Conservation (phyloP, 1,140 invertebrate genomes). For the Hyphantria cunea region DNA sequence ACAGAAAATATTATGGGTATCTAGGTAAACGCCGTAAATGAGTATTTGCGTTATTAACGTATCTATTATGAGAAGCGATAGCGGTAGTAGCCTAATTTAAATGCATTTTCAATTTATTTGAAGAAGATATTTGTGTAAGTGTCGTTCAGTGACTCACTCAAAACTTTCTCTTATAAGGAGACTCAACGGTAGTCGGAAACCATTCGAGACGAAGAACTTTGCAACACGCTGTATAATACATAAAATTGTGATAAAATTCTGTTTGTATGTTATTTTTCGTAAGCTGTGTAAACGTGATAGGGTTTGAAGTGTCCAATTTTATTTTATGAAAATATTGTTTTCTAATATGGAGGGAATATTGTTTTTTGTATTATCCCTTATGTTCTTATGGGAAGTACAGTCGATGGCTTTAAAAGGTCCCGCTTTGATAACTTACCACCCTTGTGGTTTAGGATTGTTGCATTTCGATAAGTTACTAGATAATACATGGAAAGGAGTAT, state of each 20-base stretch:
- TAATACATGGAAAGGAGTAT: conserved; percentile 52
- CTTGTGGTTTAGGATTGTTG: conserved; percentile 61
- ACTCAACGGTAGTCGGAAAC: conserved; percentile 6
- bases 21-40: neutral
- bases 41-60: neutral
- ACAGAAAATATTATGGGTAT: neutral
- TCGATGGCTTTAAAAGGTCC: conserved; percentile 61
- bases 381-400: conserved; percentile 38
- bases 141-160: conserved; percentile 47
- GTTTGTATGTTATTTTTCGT: neutral
- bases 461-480: conserved; percentile 63
- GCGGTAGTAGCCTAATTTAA: conserved; percentile 34
- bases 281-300: neutral
- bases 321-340: conserved; percentile 1
- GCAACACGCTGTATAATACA: conserved; percentile 28
- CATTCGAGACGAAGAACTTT: conserved; percentile 15
- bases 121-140: conserved; percentile 16
- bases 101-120: conserved; percentile 9
- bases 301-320: neutral
- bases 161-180: conserved; percentile 59
- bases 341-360: conserved; percentile 16
- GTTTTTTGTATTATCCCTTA: conserved; percentile 19
- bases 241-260: conserved; percentile 22
- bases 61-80: conserved; percentile 49
- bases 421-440: conserved; percentile 58